A percentile compares a stretch with the other conserved stretches of the same genome.
These are phyloP conservation scores for Sphinx pinastri DNA, from an alignment of 2,888 invertebrate genomes.

Conservation along the genomic window DNA sequence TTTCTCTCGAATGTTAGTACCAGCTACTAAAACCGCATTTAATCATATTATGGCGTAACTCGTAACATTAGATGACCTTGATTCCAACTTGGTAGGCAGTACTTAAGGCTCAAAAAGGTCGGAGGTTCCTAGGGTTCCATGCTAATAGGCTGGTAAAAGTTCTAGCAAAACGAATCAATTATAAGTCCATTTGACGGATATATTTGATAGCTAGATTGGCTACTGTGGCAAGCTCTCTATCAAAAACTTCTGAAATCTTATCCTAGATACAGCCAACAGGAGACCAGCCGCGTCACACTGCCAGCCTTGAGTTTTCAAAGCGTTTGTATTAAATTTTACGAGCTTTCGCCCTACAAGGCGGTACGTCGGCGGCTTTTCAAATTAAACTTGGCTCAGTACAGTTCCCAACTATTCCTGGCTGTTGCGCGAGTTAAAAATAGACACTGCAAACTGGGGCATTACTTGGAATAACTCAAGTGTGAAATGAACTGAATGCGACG, in stretches of 20 bases:
- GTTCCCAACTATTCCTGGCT: slow-evolving; percentile 34
- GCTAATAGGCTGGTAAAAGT: no score
- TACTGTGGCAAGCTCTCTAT: background rate
- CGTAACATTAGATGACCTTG: no score
- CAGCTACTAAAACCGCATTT: background rate
- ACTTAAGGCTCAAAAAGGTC: no score
- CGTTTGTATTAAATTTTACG: slow-evolving; percentile 3
- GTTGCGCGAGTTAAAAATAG: slow-evolving; percentile 11
- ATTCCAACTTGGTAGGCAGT: no score
- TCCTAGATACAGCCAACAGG: background rate
- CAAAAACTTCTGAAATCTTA: no score
- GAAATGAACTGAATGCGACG: background rate
- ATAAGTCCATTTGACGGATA: no score
- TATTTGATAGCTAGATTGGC: no score
- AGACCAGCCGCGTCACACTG: background rate
- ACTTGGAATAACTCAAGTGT: slow-evolving; percentile 12
- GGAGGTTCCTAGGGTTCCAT: no score
- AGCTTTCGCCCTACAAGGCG: slow-evolving; percentile 1
- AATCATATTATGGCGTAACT: no score
- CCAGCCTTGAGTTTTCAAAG: background rate
- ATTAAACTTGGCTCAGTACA: slow-evolving; percentile 41
- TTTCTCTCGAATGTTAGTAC: no score
- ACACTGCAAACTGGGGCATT: slow-evolving; percentile 17
- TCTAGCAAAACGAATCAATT: no score
- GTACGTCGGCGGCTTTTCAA: slow-evolving; percentile 36